Conservation (phyloP, 2,113 vertebrate genomes). For the Silurus asotus region DNA sequence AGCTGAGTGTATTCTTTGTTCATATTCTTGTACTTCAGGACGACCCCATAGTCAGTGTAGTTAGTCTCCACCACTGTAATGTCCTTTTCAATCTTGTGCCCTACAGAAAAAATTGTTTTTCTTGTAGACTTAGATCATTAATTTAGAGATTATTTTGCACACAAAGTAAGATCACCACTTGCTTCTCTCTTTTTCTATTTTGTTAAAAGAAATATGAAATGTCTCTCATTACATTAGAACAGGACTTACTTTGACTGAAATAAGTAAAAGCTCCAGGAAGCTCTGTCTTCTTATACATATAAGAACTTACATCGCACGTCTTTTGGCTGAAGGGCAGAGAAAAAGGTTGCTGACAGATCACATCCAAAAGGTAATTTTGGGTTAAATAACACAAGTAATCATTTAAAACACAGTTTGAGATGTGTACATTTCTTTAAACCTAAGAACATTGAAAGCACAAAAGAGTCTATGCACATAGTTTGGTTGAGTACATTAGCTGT, state of each 20-base stretch:
- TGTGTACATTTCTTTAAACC: not conserved
- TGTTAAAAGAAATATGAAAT: not conserved
- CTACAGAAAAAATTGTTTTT: not conserved
- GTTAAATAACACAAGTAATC: not conserved
- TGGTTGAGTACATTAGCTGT: not conserved
- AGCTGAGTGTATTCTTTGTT: constrained; percentile 51
- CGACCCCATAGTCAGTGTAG: constrained; percentile 53
- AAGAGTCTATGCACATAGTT: not conserved
- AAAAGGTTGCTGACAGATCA: not conserved
- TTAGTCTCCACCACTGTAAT: constrained; percentile 55
- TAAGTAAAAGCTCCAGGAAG: constrained; percentile 53
- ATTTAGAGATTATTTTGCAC: not conserved
- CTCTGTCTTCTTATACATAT: constrained; percentile 47
- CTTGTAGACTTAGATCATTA: not conserved
- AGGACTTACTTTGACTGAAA: constrained; percentile 48
- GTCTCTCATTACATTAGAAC: not conserved
- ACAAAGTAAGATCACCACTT: not conserved
- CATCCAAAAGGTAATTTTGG: not conserved
- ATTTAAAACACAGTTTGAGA: not conserved
- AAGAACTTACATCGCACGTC: constrained; percentile 33
- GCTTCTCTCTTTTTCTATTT: not conserved
- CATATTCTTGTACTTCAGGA: constrained; percentile 51
- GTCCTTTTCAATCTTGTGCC: constrained; percentile 48
- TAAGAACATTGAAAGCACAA: not conserved
- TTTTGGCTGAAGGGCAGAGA: constrained; percentile 35